Base-by-base conservation (phyloP, 2,888 invertebrate genomes). In the Euplagia quadripunctaria region DNA sequence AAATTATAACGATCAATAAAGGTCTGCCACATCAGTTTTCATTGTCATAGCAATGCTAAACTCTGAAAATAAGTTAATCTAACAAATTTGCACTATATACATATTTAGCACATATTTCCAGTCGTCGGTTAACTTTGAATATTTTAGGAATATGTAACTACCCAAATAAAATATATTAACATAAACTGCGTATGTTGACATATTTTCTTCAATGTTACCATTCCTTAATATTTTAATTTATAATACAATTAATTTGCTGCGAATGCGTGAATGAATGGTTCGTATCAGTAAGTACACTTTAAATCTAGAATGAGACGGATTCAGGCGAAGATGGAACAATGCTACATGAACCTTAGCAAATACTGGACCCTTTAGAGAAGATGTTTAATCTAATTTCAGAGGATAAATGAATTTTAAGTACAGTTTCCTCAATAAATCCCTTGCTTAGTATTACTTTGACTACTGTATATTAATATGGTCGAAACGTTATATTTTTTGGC, bases 401-500 rank as follows among this genome's bases (percentile, higher is more conserved):
- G 61, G 31, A 31, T 31, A 5, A 58, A 11, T 70, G 42, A 12
- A 64, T 51, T 64, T 7, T 67, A 51, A 66, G 49, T 49, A 63
- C 0, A 49, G 17, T 49, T 51, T 70, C 52, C 61, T 49, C 51
- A 51, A 17, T 64, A 12, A 51, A 51, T 58, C 16, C 16, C 17
- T 31, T 52, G 55, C 64, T 14, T 64, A 43, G 66, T 75, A 43
- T 63, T 41, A 65, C 65, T 76, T 75, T 73, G 67, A 75, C 81
- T 67, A 81, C 83, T 74, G 16, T 64, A 17, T 71, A n/a, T 64
- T 65, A 65, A 52, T 52, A 63, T 64, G 14, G 17, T 58, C 67
- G 67, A 71, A 73, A 68, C 63, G 61, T 41, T 69, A 65, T 75
- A 72, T 75, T 73, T 58, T 78, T 61, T 70, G 77, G 75, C 73